Base-by-base conservation (phyloP, 2,888 invertebrate genomes). In the Mythimna albipuncta region DNA sequence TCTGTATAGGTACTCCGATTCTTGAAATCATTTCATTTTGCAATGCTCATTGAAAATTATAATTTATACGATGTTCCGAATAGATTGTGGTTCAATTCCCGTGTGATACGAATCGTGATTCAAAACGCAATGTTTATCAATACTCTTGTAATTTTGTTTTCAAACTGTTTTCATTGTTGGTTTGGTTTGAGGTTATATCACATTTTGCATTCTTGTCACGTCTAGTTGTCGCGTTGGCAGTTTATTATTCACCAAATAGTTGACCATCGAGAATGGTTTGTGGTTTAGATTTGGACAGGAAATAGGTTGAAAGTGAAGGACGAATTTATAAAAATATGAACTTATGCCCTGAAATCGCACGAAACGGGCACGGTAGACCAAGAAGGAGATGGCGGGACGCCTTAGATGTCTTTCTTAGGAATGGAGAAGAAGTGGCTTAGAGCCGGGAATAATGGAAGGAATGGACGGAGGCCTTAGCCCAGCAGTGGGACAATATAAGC, bases 121-220 rank as follows among this genome's bases (percentile, higher is more conserved):
- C 47, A 54, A 55, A 44, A 63, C 19, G 32, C 26, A 58, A 57
- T 66, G 82, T 78, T 69, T 82, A 58, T 54, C 13, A 38, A 52
- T 62, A 62, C 54, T 55, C 67, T 66, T 63, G 82, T 65, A 74
- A 81, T 69, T 81, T 82, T 81, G 67, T 55, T 62, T 58, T 67
- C 57, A 69, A 66, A 67, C 16, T 57, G 59, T 19, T 64, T 66
- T 41, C 62, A 77, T 81, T 81, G 57, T 16, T 64, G 61, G 13
- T 21, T 44, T 16, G 69, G 7, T 44, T 50, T 67, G 59, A 35
- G 58, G 64, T 64, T 78, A 62, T 70, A 67, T 57, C 74, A 55
- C 61, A 58, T 67, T 77, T 57, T 52, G 59, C 52, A 68, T 62
- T 67, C 61, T 52, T 70, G 79, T 82, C 80, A 81, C 70, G 68